phyloP scores from a whole-genome alignment of 2,888 invertebrate genomes.

The Zelleria hepariella region DNA sequence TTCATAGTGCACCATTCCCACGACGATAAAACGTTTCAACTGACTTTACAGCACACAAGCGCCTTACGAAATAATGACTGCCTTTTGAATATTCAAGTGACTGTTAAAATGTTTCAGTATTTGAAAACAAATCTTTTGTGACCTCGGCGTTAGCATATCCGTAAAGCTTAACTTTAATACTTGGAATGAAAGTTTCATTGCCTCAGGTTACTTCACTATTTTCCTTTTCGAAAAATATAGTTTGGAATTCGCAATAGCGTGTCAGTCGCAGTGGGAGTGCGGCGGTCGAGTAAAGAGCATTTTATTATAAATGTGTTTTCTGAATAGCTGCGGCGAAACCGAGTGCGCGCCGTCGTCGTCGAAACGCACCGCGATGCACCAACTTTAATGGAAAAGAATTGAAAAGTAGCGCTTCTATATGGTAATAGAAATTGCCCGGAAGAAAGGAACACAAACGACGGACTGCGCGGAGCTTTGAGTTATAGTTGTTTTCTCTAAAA shows the following conservation, averaged over 20 bases:
- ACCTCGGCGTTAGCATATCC: background rate
- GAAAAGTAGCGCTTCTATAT: conserved; percentile 72
- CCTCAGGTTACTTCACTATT: conserved; percentile 46
- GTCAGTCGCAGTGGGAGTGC: conserved; percentile 56
- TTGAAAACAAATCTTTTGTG: background rate
- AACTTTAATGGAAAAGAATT: conserved; percentile 73
- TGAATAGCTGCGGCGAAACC: conserved; percentile 44
- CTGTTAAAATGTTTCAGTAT: conserved; percentile 2
- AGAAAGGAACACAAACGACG: conserved; percentile 67
- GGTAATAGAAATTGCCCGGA: conserved; percentile 72
- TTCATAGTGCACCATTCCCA: background rate
- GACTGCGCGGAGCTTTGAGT: conserved; percentile 61
- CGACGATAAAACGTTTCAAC: background rate
- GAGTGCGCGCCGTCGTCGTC: conserved; percentile 24
- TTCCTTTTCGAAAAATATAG: conserved; percentile 39
- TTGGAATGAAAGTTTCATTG: conserved; percentile 48
- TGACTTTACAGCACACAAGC: background rate
- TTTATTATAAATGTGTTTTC: conserved; percentile 70
- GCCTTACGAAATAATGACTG: background rate
- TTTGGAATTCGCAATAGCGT: conserved; percentile 63
- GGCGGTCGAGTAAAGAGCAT: conserved; percentile 62
- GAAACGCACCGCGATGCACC: conserved; percentile 65
- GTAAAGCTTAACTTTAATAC: conserved; percentile 23
- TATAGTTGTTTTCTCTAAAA: conserved; percentile 68
- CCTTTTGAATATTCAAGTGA: background rate